A percentile compares a stretch with the other conserved stretches of the same genome.
Conservation (phyloP, 1,140 invertebrate species). For the Orius insidiosus region DNA sequence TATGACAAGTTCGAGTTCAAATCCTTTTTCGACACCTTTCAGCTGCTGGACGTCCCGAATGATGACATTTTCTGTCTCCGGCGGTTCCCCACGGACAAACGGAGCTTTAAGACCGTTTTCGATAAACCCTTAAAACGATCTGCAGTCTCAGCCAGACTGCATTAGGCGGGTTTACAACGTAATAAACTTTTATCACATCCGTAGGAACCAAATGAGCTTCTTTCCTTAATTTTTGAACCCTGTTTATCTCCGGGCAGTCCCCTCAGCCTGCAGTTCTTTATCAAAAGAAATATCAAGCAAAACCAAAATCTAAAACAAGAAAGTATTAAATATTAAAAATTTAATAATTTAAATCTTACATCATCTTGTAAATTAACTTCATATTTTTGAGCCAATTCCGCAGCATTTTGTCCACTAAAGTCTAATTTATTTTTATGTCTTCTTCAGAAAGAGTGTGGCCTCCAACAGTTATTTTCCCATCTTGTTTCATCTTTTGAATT, state of each 20-base stretch:
- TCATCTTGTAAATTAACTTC: slow-evolving; percentile 82
- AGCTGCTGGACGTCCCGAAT: slow-evolving; percentile 51
- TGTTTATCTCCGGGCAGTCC: slow-evolving; percentile 86
- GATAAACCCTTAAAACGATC: slow-evolving; percentile 55
- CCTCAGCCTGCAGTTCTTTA: slow-evolving; percentile 80
- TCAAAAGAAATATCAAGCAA: slow-evolving; percentile 65
- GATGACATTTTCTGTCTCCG: slow-evolving; percentile 32
- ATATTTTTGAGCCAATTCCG: slow-evolving; percentile 48
- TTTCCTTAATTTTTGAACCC: slow-evolving; percentile 96
- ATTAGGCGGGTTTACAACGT: slow-evolving; percentile 41
- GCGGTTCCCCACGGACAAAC: slow-evolving; percentile 27
- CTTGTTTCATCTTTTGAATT: slow-evolving; percentile 55
- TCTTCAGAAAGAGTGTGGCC: slow-evolving; percentile 59
- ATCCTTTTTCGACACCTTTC: slow-evolving; percentile 22
- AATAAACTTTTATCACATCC: slow-evolving; percentile 76
- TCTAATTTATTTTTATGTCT: slow-evolving; percentile 60
- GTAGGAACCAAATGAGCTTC: slow-evolving; percentile 84
- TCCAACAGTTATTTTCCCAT: slow-evolving; percentile 50
- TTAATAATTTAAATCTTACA: slow-evolving; percentile 24
- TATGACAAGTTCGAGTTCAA: background rate
- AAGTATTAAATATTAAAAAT: slow-evolving; percentile 14
- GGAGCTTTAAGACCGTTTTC: slow-evolving; percentile 66
- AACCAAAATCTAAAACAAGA: slow-evolving; percentile 36
- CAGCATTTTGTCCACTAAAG: slow-evolving; percentile 35
- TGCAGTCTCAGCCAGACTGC: slow-evolving; percentile 49